Conservation (phyloP, 1,140 invertebrate genomes). For the Orussus abietinus region DNA sequence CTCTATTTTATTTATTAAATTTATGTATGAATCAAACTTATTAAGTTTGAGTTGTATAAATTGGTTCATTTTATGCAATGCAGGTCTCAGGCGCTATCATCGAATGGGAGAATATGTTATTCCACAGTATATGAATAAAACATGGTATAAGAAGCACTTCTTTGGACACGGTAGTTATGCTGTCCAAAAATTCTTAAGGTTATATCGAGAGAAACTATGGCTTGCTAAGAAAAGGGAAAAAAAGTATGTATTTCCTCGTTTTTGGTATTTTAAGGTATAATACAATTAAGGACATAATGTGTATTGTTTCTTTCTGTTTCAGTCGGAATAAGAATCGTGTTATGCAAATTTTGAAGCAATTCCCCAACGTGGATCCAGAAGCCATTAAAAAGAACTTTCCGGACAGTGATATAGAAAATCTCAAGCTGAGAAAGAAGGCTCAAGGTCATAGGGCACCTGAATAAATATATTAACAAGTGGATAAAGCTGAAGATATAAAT, state of each 20-base stretch:
- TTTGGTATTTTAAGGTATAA: constrained; percentile 12
- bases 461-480: constrained; percentile 24
- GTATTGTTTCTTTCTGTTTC: constrained; percentile 35
- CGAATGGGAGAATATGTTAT: constrained; percentile 54
- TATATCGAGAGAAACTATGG: constrained; percentile 65
- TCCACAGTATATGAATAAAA: constrained; percentile 59
- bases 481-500: too few relatives aligned
- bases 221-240: constrained; percentile 55
- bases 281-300: constrained; percentile 9
- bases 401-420: constrained; percentile 68
- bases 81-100: constrained; percentile 40
- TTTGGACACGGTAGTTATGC: constrained; percentile 51
- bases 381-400: constrained; percentile 72
- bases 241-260: constrained; percentile 47
- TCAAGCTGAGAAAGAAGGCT: constrained; percentile 54
- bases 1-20: constrained; percentile 22
- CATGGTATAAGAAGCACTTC: constrained; percentile 57
- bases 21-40: constrained; percentile 32
- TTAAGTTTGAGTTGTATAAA: constrained; percentile 12
- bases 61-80: constrained; percentile 13
- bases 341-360: constrained; percentile 64
- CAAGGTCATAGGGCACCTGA: constrained; percentile 61
- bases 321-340: constrained; percentile 65
- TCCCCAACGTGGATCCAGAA: constrained; percentile 72
- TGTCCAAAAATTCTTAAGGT: constrained; percentile 61